Evolutionary conservation across 2,888 invertebrate species (phyloP), one percentile per base, ranked within the genome.

Genomic region (Pyrrhia umbra): DNA sequence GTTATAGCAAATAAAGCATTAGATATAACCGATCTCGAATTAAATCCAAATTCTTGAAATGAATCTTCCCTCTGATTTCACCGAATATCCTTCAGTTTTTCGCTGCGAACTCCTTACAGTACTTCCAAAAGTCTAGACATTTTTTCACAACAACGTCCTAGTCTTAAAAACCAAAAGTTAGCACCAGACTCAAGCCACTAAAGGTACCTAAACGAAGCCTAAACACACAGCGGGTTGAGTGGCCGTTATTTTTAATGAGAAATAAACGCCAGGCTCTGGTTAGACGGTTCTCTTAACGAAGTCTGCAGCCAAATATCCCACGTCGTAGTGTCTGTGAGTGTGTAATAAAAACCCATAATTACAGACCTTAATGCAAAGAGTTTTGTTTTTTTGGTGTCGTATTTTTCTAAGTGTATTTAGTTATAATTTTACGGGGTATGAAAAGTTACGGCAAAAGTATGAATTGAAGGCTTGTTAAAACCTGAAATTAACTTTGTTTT

Each of bases 211-310:
- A 54, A 43, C 25, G 40, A 27, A 42, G 42, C 62, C 73, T 81
- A 72, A 79, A 79, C 60, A 80, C 63, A 52, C 56, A 52, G 65
- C 43, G 27, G 45, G 75, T 66, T 67, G 73, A 81, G 79, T 67
- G 70, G 64, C 81, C 62, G 77, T 79, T 79, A 79, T 79, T 79
- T 79, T 79, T 81, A 79, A 79, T 79, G 79, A 79, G 79, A 81
- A 81, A 79, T 81, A 79, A 79, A 79, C 79, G 75, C 47, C 68
- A 80, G 60, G 56, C 79, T 60, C 59, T 51, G 58, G 81, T 68
- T 59, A 68, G 68, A 62, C 58, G 68, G 76, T 73, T 68, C 55
- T 65, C 67, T 66, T 81, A 79, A 79, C 79, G 79, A 81, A 79
- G 77, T 65, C 70, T 79, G 69, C 68, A 66, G 70, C 76, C 66